Base-by-base conservation (phyloP, 2,113 vertebrate genomes). In the Ciconia boyciana region DNA sequence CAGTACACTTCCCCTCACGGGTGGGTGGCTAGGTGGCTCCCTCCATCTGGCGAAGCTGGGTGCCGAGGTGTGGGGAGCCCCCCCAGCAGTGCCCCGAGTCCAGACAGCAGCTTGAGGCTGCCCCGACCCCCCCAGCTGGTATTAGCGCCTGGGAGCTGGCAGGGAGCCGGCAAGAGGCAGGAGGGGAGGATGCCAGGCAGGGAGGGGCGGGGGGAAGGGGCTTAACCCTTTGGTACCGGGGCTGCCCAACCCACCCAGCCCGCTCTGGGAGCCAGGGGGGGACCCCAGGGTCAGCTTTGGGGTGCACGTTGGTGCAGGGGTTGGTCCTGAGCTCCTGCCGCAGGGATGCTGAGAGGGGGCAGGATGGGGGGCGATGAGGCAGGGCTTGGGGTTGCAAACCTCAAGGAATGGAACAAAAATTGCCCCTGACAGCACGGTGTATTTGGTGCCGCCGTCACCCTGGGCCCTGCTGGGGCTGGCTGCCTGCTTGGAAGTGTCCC, bases 61-160 rank as follows among this genome's bases (percentile, higher is more conserved):
- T 83, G 52, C 85, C 11, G 74, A 72, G 78, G 83, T 88, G 71
- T 2, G 2, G 66, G 71, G 79, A 90, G 48, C 57, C 20, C 55
- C 60, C 25, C 49, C 39, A 1, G 75, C 86, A 69, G 85, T 21
- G 4, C 92, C 79, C 90, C 8, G 2, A 75, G 65, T 85, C 74
- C 83, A 96, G 90, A 88, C 89, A 96, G 95, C 89, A 94, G 89
- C 85, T 93, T 96, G 96, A 87, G 1, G 31, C 68, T 15, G 1
- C 76, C 46, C 55, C 6, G 13, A 91, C 83, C 93, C 96, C 96
- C 95, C 90, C 72, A 84, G 87, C 96, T 96, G 96, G 91, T 95
- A 91, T 87, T 89, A 95, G 69, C 2, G 84, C 84, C 74, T 69
- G 81, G 93, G 93, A 92, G 89, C 92, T 97, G 94, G 90, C 85